phyloP scores from a whole-genome alignment of 1,140 invertebrate species.

The Caenorhabditis brenneri region DNA sequence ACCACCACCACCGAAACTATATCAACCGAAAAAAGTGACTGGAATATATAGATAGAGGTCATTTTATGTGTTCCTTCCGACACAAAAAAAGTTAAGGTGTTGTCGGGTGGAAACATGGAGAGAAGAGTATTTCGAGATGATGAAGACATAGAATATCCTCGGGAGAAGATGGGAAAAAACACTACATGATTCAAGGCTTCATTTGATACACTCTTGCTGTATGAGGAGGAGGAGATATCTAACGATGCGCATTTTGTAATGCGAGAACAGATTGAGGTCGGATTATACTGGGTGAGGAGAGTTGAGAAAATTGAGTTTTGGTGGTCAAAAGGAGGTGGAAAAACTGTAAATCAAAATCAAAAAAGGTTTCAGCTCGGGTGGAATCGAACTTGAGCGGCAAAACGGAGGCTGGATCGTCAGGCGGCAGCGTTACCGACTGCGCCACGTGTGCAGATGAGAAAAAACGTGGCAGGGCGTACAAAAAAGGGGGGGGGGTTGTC shows the following conservation, averaged over 20 bases:
- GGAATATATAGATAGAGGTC: conserved; percentile 40
- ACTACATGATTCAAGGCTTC: conserved; percentile 33
- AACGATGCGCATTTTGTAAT: neutral
- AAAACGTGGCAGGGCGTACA: no score
- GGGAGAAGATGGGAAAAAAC: neutral
- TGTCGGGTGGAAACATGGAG: conserved; percentile 23
- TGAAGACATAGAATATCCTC: neutral
- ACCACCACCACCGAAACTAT: neutral
- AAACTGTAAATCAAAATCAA: no score
- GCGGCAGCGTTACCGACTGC: no score
- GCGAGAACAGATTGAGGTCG: neutral
- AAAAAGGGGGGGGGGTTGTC: no score
- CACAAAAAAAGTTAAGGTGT: neutral
- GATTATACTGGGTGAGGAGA: neutral
- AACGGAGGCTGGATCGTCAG: no score
- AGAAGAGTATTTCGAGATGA: neutral
- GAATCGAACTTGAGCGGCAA: no score
- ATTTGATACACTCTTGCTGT: neutral
- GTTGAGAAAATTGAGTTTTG: neutral
- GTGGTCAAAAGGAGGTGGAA: no score
- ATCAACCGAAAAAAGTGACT: conserved; percentile 4
- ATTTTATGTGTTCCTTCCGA: neutral
- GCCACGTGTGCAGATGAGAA: no score
- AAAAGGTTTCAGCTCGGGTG: no score
- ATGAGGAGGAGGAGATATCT: no score